Evolutionary conservation across 2,113 vertebrate species (phyloP).

Genomic region (Gallinago media): DNA sequence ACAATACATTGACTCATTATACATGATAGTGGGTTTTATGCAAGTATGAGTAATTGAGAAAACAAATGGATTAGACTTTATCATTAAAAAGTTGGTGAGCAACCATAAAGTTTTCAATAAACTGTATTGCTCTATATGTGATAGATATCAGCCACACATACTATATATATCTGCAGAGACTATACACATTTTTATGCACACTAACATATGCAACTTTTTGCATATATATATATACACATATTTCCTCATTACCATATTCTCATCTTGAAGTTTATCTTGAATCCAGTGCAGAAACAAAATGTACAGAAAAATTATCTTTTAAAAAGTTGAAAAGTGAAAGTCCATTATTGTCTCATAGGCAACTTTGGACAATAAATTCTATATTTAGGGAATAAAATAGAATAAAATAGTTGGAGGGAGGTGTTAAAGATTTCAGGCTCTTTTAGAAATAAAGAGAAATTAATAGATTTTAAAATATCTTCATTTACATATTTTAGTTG

Average conservation of each 20-base stretch:
- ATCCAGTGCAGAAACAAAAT: neutral
- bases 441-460: neutral
- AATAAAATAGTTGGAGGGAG: rapidly evolving
- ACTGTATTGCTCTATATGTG: too few species aligned
- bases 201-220: neutral
- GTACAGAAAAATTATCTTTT: neutral
- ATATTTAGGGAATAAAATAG: neutral
- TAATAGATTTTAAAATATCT: neutral
- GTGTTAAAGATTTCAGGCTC: neutral
- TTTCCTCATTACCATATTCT: neutral
- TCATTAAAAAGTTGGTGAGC: neutral
- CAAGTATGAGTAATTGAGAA: neutral
- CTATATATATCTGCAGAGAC: neutral
- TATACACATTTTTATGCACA: neutral
- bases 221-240: neutral
- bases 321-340: neutral
- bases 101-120: neutral
- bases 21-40: neutral
- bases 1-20: neutral
- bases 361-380: neutral
- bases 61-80: neutral
- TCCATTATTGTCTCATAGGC: rapidly evolving
- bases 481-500: neutral
- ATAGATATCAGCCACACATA: neutral
- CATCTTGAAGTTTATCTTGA: neutral